phyloP scores from a whole-genome alignment of 2,113 vertebrate genomes.

The Tyto alba region DNA sequence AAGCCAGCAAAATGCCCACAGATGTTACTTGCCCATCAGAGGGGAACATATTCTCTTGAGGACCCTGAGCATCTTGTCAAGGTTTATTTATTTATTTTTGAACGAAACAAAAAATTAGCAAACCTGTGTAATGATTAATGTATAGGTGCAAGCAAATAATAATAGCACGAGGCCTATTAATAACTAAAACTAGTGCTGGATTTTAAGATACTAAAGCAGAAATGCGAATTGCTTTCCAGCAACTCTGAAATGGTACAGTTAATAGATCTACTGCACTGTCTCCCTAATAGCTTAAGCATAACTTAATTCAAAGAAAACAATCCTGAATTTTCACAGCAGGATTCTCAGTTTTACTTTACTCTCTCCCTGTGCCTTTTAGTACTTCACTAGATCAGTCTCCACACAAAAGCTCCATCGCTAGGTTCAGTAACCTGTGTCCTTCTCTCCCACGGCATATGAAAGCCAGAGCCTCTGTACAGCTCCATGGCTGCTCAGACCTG shows the following conservation, averaged over 20 bases:
- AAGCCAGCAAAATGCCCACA: constrained; percentile 46
- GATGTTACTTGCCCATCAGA: constrained; percentile 58
- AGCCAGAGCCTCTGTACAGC: neutral
- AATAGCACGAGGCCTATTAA: constrained; percentile 11
- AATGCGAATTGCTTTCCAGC: constrained; percentile 21
- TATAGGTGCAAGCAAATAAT: constrained; percentile 27
- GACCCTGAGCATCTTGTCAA: constrained; percentile 19
- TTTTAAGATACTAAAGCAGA: constrained; percentile 1
- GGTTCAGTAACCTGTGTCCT: neutral
- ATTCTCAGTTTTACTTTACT: neutral
- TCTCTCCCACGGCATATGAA: neutral
- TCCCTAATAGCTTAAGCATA: neutral
- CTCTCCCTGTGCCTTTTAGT: neutral
- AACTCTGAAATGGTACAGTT: neutral
- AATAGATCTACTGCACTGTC: neutral
- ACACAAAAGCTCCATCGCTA: neutral
- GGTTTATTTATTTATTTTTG: constrained; percentile 29
- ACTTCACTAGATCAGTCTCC: neutral
- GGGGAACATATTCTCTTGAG: constrained; percentile 39
- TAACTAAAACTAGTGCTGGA: constrained; percentile 12
- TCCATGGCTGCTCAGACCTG: accelerated
- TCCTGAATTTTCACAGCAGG: neutral
- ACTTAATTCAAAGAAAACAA: constrained; percentile 12
- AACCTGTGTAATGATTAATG: constrained; percentile 18
- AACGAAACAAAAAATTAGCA: constrained; percentile 21